Base-by-base conservation (phyloP, 37 sponge, comb jelly and placozoan genomes). In the Aplysina aerophoba region DNA sequence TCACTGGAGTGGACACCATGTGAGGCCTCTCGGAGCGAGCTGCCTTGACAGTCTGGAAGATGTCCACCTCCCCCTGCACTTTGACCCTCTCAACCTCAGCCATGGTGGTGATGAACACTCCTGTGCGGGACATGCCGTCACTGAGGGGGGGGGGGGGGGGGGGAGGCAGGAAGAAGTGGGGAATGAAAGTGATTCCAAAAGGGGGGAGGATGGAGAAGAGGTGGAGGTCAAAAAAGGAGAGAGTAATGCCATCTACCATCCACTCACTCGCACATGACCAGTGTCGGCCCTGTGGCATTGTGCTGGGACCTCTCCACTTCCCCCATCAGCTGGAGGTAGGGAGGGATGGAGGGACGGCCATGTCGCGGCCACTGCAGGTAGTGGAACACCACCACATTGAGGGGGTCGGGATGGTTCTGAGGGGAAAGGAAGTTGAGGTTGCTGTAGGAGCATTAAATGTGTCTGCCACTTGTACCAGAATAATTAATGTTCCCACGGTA, bases 221-320 rank as follows among this genome's bases (percentile, higher is more conserved):
- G 6, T 44, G 50, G 8, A 44, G 50, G 6, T 44, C 50, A 44
- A 3, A 44, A 44, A 8, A 44, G 50, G 3, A 11, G 50, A 11
- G n/a, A 44, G 8, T 44, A 44, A 44, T 44, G 50, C 8, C 8
- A 44, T 44, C 50, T 44, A 44, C n/a, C 50, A 44, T 75, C 12
- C 1, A 75, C 78, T 75, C 24, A 75, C 78, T 75, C 53, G 78
- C 78, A 75, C 78, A 75, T 75, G 78, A 75, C 78, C 53, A 75
- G 37, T 24, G 40, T 21, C 1, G 78, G 78, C 24, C 54, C 44
- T 25, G 0, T 50, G n/a, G 16, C 16, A 41, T 44, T 36, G 22
- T 53, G 54, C 39, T 40, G 78, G 3, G 78, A 75, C 21, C 39
- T 75, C 25, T 75, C 50, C 78, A 75, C 78, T 15, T 75, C 78